Evolutionary conservation across 2,888 invertebrate species (phyloP).

Genomic region (Artemia sinica): DNA sequence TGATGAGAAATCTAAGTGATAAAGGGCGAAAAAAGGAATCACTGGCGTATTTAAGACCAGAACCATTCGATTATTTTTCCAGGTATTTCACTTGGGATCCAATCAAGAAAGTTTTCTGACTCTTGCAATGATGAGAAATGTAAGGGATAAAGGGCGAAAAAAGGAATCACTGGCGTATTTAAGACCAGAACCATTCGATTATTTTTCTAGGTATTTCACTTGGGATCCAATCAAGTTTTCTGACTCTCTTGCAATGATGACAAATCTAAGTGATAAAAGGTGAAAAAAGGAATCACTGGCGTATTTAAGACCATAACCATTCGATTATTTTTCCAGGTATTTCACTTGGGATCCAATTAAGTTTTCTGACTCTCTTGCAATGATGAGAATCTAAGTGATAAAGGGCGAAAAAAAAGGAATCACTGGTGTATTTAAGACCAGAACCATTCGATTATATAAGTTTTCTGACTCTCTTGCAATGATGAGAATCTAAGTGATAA

Average conservation of each 20-base stretch:
- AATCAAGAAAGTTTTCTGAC: slow-evolving; percentile 72
- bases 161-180: slow-evolving; percentile 82
- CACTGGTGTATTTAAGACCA: slow-evolving; percentile 91
- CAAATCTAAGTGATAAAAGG: too few species aligned
- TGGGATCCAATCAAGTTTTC: too few species aligned
- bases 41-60: not conserved
- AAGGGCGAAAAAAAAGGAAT: slow-evolving; percentile 66
- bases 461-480: too few species aligned
- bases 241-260: too few species aligned
- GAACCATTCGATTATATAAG: slow-evolving; percentile 55
- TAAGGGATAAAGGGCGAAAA: slow-evolving; percentile 71
- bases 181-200: slow-evolving; percentile 89
- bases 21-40: slow-evolving; percentile 40
- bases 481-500: too few species aligned
- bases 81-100: slow-evolving; percentile 94
- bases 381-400: too few species aligned
- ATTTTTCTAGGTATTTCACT: too few species aligned
- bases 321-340: too few species aligned
- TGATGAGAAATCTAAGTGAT: slow-evolving; percentile 74
- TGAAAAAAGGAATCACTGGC: too few species aligned
- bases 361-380: too few species aligned
- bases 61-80: slow-evolving; percentile 18
- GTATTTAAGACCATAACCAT: too few species aligned
- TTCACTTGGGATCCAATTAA: too few species aligned
- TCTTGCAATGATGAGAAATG: slow-evolving; percentile 67